phyloP scores from a whole-genome alignment of 2,113 vertebrate genomes.

The Azemiops feae region DNA sequence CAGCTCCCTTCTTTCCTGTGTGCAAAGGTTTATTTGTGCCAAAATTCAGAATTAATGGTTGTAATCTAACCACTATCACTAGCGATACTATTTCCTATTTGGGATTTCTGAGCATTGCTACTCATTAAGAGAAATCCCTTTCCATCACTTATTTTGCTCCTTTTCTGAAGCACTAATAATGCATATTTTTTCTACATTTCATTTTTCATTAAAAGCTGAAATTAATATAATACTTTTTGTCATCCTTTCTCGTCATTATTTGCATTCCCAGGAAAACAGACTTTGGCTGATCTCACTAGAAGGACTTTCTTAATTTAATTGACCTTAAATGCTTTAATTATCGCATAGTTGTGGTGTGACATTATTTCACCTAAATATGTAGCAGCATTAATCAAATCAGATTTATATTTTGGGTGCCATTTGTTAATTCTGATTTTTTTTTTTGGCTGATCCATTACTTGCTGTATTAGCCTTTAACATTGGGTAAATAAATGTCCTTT shows the following conservation, averaged over 20 bases:
- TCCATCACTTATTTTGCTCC: not conserved
- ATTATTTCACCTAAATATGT: not conserved
- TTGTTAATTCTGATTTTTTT: not conserved
- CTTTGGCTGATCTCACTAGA: not conserved
- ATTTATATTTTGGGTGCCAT: not conserved
- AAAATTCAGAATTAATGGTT: conserved; percentile 9
- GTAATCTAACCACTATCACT: conserved; percentile 3
- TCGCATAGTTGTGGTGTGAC: not conserved
- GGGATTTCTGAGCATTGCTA: conserved; percentile 10
- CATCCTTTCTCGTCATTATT: not conserved
- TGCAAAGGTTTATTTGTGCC: not conserved
- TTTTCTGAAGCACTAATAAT: not conserved
- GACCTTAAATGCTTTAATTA: not conserved
- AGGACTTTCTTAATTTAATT: conserved; percentile 8
- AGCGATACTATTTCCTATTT: not conserved
- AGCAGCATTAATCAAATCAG: not conserved
- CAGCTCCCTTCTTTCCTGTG: not conserved
- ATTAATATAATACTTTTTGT: not conserved
- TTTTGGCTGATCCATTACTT: not conserved
- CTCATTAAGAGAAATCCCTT: not conserved
- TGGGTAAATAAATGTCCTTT: not conserved
- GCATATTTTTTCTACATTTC: not conserved
- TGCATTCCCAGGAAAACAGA: conserved; percentile 1
- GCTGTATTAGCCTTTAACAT: not conserved
- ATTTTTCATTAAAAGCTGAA: not conserved